Percentiles rank a stretch among this genome's conserved stretches.
These are phyloP conservation scores for Augochlora pura DNA, from an alignment of 1,140 invertebrate species.

Conservation along the genomic window DNA sequence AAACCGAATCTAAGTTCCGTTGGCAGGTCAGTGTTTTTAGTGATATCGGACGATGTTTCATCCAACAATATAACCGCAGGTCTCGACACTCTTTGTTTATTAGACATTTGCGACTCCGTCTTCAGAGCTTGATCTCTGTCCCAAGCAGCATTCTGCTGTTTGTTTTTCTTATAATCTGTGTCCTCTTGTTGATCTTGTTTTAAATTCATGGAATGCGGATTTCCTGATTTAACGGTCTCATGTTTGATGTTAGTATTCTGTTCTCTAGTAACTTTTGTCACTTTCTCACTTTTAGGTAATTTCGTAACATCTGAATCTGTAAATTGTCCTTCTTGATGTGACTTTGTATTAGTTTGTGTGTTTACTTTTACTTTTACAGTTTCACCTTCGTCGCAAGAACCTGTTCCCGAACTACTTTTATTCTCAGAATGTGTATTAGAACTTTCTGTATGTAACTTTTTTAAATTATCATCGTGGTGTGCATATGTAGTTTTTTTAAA, in stretches of 20 bases:
- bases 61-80: conserved; percentile 84
- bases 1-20: conserved; percentile 85
- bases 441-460: conserved; percentile 49
- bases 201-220: conserved; percentile 21
- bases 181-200: conserved; percentile 59
- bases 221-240: conserved; percentile 26
- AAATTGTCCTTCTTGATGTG: conserved; percentile 32
- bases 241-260: conserved; percentile 34
- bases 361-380: conserved; percentile 44
- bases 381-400: conserved; percentile 28
- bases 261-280: conserved; percentile 43
- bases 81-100: conserved; percentile 68
- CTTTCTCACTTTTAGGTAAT: conserved; percentile 40
- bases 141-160: conserved; percentile 47
- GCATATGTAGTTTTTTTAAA: conserved; percentile 37
- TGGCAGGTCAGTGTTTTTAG: conserved; percentile 75
- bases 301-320: conserved; percentile 31
- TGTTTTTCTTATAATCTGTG: conserved; percentile 60
- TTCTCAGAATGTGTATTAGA: conserved; percentile 30
- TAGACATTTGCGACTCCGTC: conserved; percentile 39
- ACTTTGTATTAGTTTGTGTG: conserved; percentile 21
- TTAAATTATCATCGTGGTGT: conserved; percentile 48
- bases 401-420: conserved; percentile 13
- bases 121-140: conserved; percentile 64
- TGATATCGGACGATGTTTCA: conserved; percentile 75